phyloP scores from a whole-genome alignment of 1,140 invertebrate species.

The Drosophila rufa region DNA sequence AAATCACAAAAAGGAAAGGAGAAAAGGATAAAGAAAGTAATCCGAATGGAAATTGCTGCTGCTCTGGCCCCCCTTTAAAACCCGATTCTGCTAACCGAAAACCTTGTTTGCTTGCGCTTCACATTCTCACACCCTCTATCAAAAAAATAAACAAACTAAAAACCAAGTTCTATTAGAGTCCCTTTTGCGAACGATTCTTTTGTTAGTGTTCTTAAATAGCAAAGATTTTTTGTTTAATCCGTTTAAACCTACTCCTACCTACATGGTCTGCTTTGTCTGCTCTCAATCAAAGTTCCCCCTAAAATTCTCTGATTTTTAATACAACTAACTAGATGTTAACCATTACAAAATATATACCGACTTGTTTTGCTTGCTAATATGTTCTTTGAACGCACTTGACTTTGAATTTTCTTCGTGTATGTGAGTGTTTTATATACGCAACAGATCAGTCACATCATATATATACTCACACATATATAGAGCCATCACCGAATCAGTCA shows the following conservation, averaged over 20 bases:
- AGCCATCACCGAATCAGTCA: conserved; percentile 42
- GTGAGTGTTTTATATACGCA: conserved; percentile 30
- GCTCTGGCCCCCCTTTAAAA: conserved; percentile 14
- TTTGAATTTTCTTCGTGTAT: conserved; percentile 28
- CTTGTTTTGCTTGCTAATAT: conserved; percentile 52
- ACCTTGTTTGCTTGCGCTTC: conserved; percentile 37
- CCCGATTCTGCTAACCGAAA: conserved; percentile 12
- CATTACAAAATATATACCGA: conserved; percentile 30
- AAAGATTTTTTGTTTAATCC: conserved; percentile 11
- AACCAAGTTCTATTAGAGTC: conserved; percentile 26
- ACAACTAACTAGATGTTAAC: conserved; percentile 24
- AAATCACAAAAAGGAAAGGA: conserved; percentile 7
- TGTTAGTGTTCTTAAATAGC: conserved; percentile 38
- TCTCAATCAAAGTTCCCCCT: conserved; percentile 13
- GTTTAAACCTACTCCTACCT: conserved; percentile 9
- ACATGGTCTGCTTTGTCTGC: conserved; percentile 41
- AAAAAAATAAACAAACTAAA: conserved; percentile 9
- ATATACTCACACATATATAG: conserved; percentile 29
- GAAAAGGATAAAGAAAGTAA: background rate
- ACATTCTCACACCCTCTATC: conserved; percentile 1
- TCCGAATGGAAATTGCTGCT: background rate
- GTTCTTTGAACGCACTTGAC: conserved; percentile 42
- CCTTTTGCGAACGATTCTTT: conserved; percentile 15
- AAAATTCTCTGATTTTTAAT: conserved; percentile 16
- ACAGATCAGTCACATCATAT: conserved; percentile 38